Evolutionary conservation across 2,888 invertebrate genomes (phyloP), one percentile per base, ranked within the genome.

Genomic region (Acronicta alni): DNA sequence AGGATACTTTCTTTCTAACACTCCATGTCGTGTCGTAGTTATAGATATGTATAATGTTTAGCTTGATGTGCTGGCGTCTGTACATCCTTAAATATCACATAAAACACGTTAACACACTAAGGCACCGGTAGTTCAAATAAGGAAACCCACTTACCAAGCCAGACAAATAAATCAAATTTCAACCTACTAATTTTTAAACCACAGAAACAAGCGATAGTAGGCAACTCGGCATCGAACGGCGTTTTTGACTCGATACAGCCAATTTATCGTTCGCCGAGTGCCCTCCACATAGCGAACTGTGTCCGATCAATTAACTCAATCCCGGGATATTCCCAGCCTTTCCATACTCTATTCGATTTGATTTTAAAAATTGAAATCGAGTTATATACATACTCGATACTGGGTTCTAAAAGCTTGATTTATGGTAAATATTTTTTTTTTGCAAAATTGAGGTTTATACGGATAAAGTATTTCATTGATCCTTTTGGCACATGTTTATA

Each of bases 241-340:
- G 58, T 63, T 67, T 72, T 66, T 62, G 66, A 78, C 66, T 78
- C 69, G 70, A 69, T 70, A 67, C 69, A 75, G 63, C 76, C 76
- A 78, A 76, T 76, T 75, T 59, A 70, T 75, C 70, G 70, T 70
- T 63, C 53, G 45, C 51, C 42, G 61, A 78, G 79, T 70, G 52
- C 70, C 44, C 79, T 77, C 54, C 67, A 70, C 65, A 67, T 57
- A 61, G 66, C 62, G 37, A 67, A 72, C 73, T 72, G 70, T 76
- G 67, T 77, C 63, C 77, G 77, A 76, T 76, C 79, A 77, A 77
- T 77, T 77, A 79, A 63, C 67, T 70, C 67, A 71, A 79, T 79
- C 67, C 76, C 74, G 60, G 66, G 47, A 73, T 76, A 72, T 69
- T 62, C 69, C 57, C 55, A 44, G 70, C 48, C 53, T 65, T 60